phyloP scores from a whole-genome alignment of 2,888 invertebrate species.

The Chorisops tibialis region DNA sequence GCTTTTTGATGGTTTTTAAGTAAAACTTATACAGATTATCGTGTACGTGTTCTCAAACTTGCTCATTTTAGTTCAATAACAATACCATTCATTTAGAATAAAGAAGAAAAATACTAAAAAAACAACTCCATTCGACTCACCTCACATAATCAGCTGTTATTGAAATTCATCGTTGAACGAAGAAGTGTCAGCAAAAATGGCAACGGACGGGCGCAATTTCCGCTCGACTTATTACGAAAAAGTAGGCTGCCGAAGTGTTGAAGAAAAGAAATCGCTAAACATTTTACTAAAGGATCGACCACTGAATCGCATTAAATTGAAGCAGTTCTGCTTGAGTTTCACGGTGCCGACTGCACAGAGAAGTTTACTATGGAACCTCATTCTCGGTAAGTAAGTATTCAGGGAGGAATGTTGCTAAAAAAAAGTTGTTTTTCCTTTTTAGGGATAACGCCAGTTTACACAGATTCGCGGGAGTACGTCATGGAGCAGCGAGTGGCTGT shows the following conservation, averaged over 20 bases:
- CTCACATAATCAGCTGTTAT: too few relatives aligned
- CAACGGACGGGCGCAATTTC: conserved; percentile 73
- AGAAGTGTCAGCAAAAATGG: conserved; percentile 46
- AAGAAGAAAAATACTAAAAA: not conserved
- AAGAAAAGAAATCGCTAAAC: conserved; percentile 86
- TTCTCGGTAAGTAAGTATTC: conserved; percentile 69
- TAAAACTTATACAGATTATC: too few relatives aligned
- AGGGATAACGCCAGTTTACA: conserved; percentile 76
- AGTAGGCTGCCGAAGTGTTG: conserved; percentile 85
- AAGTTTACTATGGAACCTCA: conserved; percentile 75
- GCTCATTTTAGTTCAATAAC: too few relatives aligned
- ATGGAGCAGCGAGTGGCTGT: conserved; percentile 70
- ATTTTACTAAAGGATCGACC: conserved; percentile 83
- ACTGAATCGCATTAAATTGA: conserved; percentile 72
- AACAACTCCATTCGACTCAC: not conserved
- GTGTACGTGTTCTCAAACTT: too few relatives aligned
- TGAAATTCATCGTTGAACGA: not conserved
- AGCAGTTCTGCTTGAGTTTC: conserved; percentile 81
- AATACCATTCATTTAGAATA: too few relatives aligned
- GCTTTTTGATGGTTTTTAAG: too few relatives aligned
- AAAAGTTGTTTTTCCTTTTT: conserved; percentile 15
- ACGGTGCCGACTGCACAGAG: conserved; percentile 79
- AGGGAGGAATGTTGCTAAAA: not conserved
- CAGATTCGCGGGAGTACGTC: conserved; percentile 72
- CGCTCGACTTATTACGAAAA: conserved; percentile 80